A percentile compares a stretch with the other conserved stretches of the same genome.
Evolutionary conservation across 1,140 invertebrate species (phyloP).

Genomic region (Lerema accius): DNA sequence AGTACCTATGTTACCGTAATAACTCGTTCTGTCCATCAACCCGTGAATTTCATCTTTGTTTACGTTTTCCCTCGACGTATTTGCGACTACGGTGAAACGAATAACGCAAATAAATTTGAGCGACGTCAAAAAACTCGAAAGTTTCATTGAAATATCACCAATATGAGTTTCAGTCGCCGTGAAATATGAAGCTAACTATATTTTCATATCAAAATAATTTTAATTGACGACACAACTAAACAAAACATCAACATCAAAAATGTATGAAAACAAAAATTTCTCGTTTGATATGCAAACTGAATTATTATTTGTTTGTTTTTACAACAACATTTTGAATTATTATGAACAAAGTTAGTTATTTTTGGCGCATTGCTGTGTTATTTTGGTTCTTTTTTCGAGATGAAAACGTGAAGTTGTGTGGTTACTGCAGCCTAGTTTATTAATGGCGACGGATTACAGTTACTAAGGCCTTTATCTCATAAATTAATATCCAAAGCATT

Average conservation of each 20-base stretch:
- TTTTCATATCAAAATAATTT: neutral
- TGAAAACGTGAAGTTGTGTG: no score
- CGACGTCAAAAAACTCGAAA: slow-evolving; percentile 1
- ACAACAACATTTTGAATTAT: neutral
- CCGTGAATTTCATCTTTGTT: slow-evolving; percentile 10
- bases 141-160: slow-evolving; percentile 9
- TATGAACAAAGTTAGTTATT: neutral
- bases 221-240: slow-evolving; percentile 2
- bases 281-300: neutral
- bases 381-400: no score
- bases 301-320: neutral
- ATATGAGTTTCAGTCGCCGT: neutral
- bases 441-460: no score
- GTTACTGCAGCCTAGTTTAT: no score
- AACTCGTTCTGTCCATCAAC: no score
- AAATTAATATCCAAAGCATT: no score
- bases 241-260: slow-evolving; percentile 4
- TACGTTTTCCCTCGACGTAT: slow-evolving; percentile 6
- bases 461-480: no score
- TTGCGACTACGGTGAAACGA: neutral
- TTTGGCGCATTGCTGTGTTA: neutral
- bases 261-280: slow-evolving; percentile 8
- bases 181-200: slow-evolving; percentile 8
- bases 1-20: no score
- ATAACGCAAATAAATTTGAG: slow-evolving; percentile 6